Evolutionary conservation across 2,888 invertebrate genomes (phyloP).

Genomic region (Archips crataeganus): DNA sequence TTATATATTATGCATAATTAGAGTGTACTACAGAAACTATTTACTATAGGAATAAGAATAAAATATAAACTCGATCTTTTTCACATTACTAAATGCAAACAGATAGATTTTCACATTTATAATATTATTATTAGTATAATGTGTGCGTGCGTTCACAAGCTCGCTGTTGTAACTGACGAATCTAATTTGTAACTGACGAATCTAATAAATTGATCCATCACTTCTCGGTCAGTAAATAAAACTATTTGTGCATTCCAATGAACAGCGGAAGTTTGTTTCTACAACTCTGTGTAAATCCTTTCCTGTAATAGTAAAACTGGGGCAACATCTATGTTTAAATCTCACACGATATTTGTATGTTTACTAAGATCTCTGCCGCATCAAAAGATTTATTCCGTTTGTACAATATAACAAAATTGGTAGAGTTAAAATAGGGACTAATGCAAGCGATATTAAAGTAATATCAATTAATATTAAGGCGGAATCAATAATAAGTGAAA

Average conservation of each 20-base stretch:
- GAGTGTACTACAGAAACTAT: too few species aligned
- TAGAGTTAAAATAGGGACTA: neutral
- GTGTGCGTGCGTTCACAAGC: too few species aligned
- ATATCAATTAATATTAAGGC: too few species aligned
- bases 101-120: neutral
- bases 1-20: too few species aligned
- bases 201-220: slow-evolving; percentile 18
- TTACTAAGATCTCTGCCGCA: neutral
- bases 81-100: too few species aligned
- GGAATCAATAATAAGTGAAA: too few species aligned
- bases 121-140: too few species aligned
- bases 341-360: slow-evolving; percentile 10
- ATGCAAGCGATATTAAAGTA: neutral
- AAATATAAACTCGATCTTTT: too few species aligned
- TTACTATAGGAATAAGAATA: too few species aligned
- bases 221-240: slow-evolving; percentile 23
- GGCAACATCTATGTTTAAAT: slow-evolving; percentile 30
- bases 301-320: slow-evolving; percentile 40
- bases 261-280: slow-evolving; percentile 32
- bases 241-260: slow-evolving; percentile 38
- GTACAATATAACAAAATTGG: neutral
- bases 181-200: slow-evolving; percentile 17
- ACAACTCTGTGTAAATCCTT: slow-evolving; percentile 34
- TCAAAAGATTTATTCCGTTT: slow-evolving; percentile 3
- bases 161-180: slow-evolving; percentile 10